Conservation (phyloP, 64 coral and sea anemone genomes). For the Pocillopora verrucosa region DNA sequence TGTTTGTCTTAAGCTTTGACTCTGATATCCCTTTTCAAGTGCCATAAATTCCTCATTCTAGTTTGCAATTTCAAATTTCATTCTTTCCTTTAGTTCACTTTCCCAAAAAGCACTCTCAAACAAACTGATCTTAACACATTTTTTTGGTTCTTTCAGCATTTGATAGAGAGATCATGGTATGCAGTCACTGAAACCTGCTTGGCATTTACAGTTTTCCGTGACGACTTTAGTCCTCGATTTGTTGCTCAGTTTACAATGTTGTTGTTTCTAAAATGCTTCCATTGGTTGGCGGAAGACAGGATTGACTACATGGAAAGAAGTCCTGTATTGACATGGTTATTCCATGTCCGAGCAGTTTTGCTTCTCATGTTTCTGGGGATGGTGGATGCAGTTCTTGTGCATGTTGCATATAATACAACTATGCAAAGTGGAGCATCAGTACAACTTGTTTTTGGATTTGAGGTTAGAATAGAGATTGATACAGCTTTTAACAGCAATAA, state of each 20-base stretch:
- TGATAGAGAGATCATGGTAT: constrained; percentile 99
- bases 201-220: constrained; percentile 97
- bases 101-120: too few relatives aligned
- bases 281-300: constrained; percentile 97
- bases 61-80: too few relatives aligned
- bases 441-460: constrained; percentile 98
- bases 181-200: constrained; percentile 98
- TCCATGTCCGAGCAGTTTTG: constrained; percentile 76
- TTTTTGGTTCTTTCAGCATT: constrained; percentile 75
- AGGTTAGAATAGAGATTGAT: constrained; percentile 48
- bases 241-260: constrained; percentile 96
- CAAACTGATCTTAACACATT: not conserved
- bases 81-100: too few relatives aligned
- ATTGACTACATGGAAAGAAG: constrained; percentile 99
- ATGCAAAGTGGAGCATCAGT: constrained; percentile 95
- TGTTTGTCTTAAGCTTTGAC: too few relatives aligned
- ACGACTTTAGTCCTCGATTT: constrained; percentile 98
- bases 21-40: too few relatives aligned
- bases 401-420: constrained; percentile 86
- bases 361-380: constrained; percentile 83
- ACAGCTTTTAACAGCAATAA: not conserved
- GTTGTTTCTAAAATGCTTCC: constrained; percentile 93
- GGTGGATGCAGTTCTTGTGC: constrained; percentile 84
- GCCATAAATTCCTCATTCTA: too few relatives aligned
- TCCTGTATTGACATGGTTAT: constrained; percentile 88